Percentiles rank a stretch among this genome's conserved stretches.
phyloP scores from a whole-genome alignment of 2,113 vertebrate genomes.

The Siniperca chuatsi region DNA sequence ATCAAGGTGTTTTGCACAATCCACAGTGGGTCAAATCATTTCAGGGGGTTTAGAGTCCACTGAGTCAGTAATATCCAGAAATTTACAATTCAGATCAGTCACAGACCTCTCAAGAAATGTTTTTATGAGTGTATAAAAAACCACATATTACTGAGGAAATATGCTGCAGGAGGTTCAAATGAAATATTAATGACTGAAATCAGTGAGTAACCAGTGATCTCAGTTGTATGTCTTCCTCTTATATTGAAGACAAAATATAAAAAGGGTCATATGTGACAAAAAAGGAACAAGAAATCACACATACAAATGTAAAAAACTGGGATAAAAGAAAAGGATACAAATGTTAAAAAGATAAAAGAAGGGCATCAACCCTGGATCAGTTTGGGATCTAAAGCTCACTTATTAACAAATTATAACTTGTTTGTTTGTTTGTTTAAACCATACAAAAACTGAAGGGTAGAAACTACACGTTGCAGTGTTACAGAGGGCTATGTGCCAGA shows the following conservation, averaged over 20 bases:
- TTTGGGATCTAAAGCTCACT: not conserved
- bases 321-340: not conserved
- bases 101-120: slow-evolving; percentile 20
- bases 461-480: not conserved
- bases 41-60: slow-evolving; percentile 5
- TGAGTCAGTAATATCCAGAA: slow-evolving; percentile 18
- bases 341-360: not conserved
- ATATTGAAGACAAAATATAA: not conserved
- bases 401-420: not conserved
- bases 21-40: slow-evolving; percentile 17
- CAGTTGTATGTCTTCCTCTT: not conserved
- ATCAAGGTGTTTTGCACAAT: slow-evolving; percentile 7
- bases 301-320: too few relatives aligned
- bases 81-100: slow-evolving; percentile 19
- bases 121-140: not conserved
- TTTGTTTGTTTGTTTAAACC: not conserved
- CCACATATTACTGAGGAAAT: slow-evolving; percentile 9
- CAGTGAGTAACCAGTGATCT: not conserved
- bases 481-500: not conserved
- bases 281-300: not conserved
- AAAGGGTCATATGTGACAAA: not conserved
- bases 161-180: not conserved
- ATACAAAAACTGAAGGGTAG: not conserved
- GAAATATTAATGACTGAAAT: slow-evolving; percentile 1
- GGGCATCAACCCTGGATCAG: not conserved